phyloP scores from a whole-genome alignment of 2,888 invertebrate genomes.

The Volucella zonaria region DNA sequence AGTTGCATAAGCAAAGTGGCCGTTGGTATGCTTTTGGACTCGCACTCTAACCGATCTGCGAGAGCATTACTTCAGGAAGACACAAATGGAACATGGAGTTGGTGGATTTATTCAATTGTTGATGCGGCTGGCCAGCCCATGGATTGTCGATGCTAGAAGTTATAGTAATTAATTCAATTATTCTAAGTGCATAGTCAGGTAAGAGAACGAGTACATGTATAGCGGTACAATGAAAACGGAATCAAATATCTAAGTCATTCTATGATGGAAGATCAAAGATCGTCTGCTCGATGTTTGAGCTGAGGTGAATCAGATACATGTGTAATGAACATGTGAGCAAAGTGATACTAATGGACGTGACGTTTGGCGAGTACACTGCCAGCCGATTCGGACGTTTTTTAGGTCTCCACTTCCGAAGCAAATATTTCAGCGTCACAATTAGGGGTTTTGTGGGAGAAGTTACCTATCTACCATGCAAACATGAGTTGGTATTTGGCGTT shows the following conservation, averaged over 20 bases:
- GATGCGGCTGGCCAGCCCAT: constrained; percentile 8
- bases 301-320: constrained; percentile 13
- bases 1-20: constrained; percentile 59
- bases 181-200: constrained; percentile 73
- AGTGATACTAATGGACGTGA: not conserved
- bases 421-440: too few relatives aligned
- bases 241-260: constrained; percentile 13
- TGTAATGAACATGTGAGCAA: constrained; percentile 4
- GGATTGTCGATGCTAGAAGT: constrained; percentile 35
- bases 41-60: constrained; percentile 36
- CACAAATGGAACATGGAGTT: constrained; percentile 61
- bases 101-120: constrained; percentile 56
- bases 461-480: too few relatives aligned
- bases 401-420: too few relatives aligned
- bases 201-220: constrained; percentile 8
- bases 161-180: constrained; percentile 74
- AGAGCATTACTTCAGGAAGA: constrained; percentile 55
- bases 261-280: constrained; percentile 50
- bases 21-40: constrained; percentile 49
- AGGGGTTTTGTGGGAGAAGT: too few relatives aligned
- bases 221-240: constrained; percentile 53
- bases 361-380: too few relatives aligned
- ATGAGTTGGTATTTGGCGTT: too few relatives aligned
- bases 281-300: constrained; percentile 9
- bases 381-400: too few relatives aligned